phyloP scores from a whole-genome alignment of 2,888 invertebrate species.

The Drosophila emarginata region DNA sequence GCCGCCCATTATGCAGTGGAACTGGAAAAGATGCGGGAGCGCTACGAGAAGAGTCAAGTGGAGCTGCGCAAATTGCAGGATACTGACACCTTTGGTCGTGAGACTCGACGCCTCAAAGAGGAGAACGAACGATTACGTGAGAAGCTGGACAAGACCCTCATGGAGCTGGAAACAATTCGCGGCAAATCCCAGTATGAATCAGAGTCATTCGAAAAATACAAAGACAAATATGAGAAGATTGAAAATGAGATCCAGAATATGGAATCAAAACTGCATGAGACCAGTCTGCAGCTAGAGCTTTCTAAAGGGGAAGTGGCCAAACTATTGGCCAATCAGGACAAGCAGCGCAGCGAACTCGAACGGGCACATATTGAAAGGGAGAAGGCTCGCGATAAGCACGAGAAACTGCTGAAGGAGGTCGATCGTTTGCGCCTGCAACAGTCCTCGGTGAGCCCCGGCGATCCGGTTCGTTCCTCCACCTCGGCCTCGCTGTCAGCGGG shows the following conservation, averaged over 20 bases:
- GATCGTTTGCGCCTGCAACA: conserved; percentile 84
- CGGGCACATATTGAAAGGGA: conserved; percentile 94
- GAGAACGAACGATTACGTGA: conserved; percentile 92
- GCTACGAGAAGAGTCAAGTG: conserved; percentile 92
- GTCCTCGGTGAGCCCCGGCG: conserved; percentile 83
- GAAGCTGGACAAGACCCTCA: conserved; percentile 90
- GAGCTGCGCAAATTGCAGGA: conserved; percentile 93
- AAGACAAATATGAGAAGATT: conserved; percentile 89
- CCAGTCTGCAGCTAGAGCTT: conserved; percentile 90
- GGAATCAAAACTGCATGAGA: conserved; percentile 90
- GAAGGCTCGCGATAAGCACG: conserved; percentile 92
- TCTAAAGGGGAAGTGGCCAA: conserved; percentile 91
- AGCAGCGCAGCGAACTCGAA: conserved; percentile 91
- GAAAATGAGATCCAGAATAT: conserved; percentile 90
- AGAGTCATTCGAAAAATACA: conserved; percentile 88
- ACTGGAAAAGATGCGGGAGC: conserved; percentile 94
- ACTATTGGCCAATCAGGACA: conserved; percentile 89
- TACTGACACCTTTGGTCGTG: conserved; percentile 90
- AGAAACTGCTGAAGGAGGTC: conserved; percentile 88
- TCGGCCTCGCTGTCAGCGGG: conserved; percentile 82
- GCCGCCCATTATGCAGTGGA: conserved; percentile 92
- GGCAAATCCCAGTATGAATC: conserved; percentile 91
- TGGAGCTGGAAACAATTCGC: conserved; percentile 91
- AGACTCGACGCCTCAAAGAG: conserved; percentile 90
- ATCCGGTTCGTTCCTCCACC: conserved; percentile 82